Conservation (phyloP, 2,888 invertebrate genomes). For the Litoditis marina region DNA sequence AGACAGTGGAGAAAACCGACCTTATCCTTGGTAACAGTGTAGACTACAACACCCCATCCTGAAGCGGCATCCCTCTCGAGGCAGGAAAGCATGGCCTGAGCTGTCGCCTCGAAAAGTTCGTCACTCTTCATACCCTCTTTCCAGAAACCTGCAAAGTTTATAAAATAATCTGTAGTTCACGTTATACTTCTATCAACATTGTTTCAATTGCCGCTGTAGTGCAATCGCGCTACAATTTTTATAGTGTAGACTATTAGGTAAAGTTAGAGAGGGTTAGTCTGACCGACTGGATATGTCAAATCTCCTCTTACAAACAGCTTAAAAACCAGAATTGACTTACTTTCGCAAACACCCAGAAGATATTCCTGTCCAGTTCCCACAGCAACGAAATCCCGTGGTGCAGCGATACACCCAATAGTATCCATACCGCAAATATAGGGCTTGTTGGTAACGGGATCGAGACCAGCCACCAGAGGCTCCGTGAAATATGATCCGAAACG, state of each 20-base stretch:
- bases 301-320: neutral
- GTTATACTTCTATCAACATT: neutral
- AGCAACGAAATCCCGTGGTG: constrained; percentile 89
- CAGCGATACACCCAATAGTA: constrained; percentile 73
- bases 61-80: constrained; percentile 94
- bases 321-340: constrained; percentile 29
- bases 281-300: no score
- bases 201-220: no score
- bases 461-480: constrained; percentile 90
- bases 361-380: constrained; percentile 80
- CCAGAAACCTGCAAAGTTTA: constrained; percentile 53
- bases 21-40: constrained; percentile 65
- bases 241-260: no score
- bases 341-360: constrained; percentile 82
- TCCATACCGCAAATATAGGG: constrained; percentile 76
- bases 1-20: constrained; percentile 7
- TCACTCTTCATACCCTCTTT: constrained; percentile 71
- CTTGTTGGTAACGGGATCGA: constrained; percentile 78
- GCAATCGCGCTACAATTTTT: no score
- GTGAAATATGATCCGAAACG: constrained; percentile 95
- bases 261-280: no score
- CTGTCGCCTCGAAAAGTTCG: constrained; percentile 90
- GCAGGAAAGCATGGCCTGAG: constrained; percentile 88
- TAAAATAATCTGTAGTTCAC: neutral
- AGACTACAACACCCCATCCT: constrained; percentile 95